Evolutionary conservation across 1,140 invertebrate genomes (phyloP).

Genomic region (Drosophila suzukii): DNA sequence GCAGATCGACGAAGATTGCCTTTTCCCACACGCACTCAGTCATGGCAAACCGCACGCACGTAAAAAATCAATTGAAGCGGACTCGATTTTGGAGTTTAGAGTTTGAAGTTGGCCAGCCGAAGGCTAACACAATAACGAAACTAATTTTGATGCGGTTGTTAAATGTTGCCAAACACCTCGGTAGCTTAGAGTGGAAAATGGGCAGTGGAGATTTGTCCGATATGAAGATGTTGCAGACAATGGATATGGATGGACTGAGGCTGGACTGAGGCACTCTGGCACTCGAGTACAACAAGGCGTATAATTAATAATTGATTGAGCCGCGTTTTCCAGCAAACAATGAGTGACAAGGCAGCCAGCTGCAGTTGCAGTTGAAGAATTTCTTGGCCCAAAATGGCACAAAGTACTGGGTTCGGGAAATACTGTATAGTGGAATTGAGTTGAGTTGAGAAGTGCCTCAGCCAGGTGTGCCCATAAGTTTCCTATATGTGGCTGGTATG

Average conservation of each 20-base stretch:
- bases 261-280: constrained; percentile 13
- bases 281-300: constrained; percentile 64
- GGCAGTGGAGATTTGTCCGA: constrained; percentile 44
- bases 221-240: constrained; percentile 72
- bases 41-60: constrained; percentile 70
- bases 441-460: background rate
- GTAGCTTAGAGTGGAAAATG: constrained; percentile 51
- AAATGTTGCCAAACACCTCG: constrained; percentile 76
- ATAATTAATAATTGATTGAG: constrained; percentile 81
- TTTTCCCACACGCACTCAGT: constrained; percentile 73
- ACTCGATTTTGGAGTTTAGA: constrained; percentile 31
- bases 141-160: constrained; percentile 82
- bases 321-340: constrained; percentile 49
- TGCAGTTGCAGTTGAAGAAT: constrained; percentile 44
- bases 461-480: constrained; percentile 69
- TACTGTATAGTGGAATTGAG: background rate
- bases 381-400: constrained; percentile 62
- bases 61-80: constrained; percentile 69
- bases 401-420: constrained; percentile 48
- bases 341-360: constrained; percentile 58
- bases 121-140: constrained; percentile 81
- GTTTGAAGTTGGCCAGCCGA: constrained; percentile 44
- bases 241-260: constrained; percentile 44
- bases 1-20: constrained; percentile 1
- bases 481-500: constrained; percentile 60